Conservation (phyloP, 2,113 vertebrate species). For the Lathamus discolor region DNA sequence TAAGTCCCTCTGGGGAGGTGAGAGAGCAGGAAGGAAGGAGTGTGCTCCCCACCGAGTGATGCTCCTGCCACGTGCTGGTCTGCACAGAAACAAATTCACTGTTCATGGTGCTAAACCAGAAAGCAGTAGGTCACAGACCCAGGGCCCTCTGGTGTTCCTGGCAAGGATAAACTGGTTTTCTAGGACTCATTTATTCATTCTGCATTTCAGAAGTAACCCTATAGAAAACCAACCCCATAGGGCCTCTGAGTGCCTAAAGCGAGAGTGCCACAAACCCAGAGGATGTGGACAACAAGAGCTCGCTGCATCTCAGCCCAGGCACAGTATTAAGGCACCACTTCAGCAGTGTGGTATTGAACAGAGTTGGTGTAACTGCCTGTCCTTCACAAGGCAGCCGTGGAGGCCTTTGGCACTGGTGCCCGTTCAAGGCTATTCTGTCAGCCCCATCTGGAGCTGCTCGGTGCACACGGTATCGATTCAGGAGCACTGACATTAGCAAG, state of each 20-base stretch:
- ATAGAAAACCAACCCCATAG: not conserved
- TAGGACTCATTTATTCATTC: not conserved
- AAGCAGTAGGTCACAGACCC: not conserved
- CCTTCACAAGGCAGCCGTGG: not conserved
- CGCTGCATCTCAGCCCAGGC: not conserved
- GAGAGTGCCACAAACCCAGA: not conserved
- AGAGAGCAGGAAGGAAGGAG: not conserved
- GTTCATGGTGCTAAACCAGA: accelerated
- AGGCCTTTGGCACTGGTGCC: not conserved
- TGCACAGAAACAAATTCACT: not conserved
- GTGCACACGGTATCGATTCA: accelerated
- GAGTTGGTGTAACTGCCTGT: not conserved
- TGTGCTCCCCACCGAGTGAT: accelerated
- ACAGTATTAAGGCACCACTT: not conserved
- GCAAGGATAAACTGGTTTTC: not conserved
- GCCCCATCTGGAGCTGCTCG: not conserved
- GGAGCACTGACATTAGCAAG: not conserved
- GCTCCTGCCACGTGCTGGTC: not conserved
- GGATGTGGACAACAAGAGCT: not conserved
- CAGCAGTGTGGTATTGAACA: accelerated
- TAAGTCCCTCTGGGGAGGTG: not conserved
- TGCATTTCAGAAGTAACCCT: not conserved
- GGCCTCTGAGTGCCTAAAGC: not conserved
- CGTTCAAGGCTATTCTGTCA: not conserved
- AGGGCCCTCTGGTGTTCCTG: not conserved